Evolutionary conservation across 2,113 vertebrate species (phyloP).

Genomic region (Brachypteracias leptosomus): DNA sequence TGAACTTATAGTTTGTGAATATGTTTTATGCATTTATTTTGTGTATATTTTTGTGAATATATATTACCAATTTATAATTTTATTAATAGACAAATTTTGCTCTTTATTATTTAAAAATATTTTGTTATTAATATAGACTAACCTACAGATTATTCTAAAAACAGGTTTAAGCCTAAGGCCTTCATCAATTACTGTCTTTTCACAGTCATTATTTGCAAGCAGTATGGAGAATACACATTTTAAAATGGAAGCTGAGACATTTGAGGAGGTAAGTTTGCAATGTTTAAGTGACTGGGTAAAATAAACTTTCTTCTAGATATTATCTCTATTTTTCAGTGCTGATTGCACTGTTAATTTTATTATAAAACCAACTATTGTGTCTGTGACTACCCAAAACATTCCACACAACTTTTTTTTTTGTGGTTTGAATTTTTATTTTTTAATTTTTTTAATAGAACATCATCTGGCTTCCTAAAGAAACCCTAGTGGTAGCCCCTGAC

Average conservation of each 20-base stretch:
- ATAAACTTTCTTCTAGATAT: neutral
- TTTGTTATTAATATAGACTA: neutral
- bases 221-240: neutral
- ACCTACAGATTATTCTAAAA: neutral
- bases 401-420: constrained; percentile 18
- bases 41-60: too few species aligned
- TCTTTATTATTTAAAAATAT: too few species aligned
- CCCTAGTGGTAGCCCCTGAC: constrained; percentile 57
- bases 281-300: accelerated
- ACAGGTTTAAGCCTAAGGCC: neutral
- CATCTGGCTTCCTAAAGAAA: constrained; percentile 23
- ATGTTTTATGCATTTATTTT: too few species aligned
- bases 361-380: accelerated
- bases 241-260: neutral
- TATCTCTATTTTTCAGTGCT: neutral
- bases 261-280: neutral
- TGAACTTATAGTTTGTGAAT: too few species aligned
- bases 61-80: too few species aligned
- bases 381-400: neutral
- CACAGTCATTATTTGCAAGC: neutral
- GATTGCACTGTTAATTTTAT: neutral
- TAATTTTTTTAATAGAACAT: neutral
- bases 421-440: neutral
- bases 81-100: too few species aligned
- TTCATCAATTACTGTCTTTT: neutral